Conservation (phyloP, 2,888 invertebrate species). For the Tenthredo amoena region DNA sequence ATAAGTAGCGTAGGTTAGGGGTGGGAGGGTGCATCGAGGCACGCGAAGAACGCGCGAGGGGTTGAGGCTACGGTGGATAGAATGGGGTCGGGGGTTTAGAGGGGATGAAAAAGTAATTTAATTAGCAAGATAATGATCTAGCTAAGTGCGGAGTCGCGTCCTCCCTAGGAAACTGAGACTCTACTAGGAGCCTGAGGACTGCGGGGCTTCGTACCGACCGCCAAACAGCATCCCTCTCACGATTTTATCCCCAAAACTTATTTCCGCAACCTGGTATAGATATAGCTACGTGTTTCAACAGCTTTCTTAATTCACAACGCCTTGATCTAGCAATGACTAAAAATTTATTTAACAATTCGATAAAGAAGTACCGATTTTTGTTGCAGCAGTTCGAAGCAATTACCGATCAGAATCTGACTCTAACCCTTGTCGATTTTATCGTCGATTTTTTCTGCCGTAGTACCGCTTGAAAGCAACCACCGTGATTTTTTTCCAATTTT, state of each 20-base stretch:
- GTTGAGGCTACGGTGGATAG: slow-evolving; percentile 17
- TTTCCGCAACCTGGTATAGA: neutral
- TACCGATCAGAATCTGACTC: neutral
- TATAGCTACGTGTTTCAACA: neutral
- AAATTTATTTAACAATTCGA: neutral
- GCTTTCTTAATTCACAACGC: neutral
- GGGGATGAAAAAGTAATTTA: slow-evolving; percentile 54
- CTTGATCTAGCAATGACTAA: neutral
- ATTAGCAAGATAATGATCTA: slow-evolving; percentile 54
- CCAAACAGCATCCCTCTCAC: slow-evolving; percentile 16
- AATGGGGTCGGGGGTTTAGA: slow-evolving; percentile 18
- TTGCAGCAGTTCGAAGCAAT: neutral
- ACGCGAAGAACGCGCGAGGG: slow-evolving; percentile 30
- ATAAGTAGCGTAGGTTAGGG: neutral
- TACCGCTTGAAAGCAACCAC: neutral
- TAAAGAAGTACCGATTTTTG: neutral
- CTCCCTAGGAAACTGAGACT: slow-evolving; percentile 15
- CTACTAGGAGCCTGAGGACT: neutral
- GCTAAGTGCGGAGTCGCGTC: slow-evolving; percentile 54
- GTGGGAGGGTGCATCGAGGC: slow-evolving; percentile 36
- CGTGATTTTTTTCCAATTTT: neutral
- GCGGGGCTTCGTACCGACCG: neutral
- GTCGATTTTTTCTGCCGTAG: neutral
- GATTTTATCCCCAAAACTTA: neutral
- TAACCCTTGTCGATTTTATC: neutral